Evolutionary conservation across 2,113 vertebrate species (phyloP).

Genomic region (Corythaixoides concolor): DNA sequence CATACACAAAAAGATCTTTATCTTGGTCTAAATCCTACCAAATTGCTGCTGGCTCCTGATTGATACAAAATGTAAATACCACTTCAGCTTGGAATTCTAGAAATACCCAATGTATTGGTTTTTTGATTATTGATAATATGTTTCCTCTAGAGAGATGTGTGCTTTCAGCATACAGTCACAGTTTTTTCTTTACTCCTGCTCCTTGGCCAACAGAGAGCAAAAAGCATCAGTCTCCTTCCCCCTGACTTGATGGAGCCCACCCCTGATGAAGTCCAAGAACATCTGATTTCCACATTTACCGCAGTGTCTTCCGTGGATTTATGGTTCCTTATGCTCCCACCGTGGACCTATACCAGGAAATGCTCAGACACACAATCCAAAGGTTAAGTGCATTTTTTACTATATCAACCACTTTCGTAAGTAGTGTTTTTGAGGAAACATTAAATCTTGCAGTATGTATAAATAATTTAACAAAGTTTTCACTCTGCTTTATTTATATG

Average conservation of each 20-base stretch:
- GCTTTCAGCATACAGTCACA: neutral
- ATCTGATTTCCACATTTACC: neutral
- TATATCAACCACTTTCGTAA: neutral
- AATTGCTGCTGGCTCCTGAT: conserved; percentile 16
- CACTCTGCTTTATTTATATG: conserved; percentile 30
- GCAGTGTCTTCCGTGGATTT: neutral
- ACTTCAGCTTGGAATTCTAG: conserved; percentile 15
- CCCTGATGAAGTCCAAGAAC: neutral
- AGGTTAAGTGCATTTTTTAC: conserved; percentile 45
- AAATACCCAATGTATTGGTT: neutral
- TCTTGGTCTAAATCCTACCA: conserved; percentile 23
- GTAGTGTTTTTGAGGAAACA: conserved; percentile 20
- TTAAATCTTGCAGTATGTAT: neutral
- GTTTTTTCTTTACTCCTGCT: neutral
- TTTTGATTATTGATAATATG: neutral
- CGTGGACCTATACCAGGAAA: conserved; percentile 5
- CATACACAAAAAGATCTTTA: conserved; percentile 3
- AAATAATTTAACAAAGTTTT: conserved; percentile 39
- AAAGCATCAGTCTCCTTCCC: neutral
- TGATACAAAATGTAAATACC: conserved; percentile 11
- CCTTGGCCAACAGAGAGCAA: neutral
- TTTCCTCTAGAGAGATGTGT: neutral
- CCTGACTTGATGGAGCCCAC: neutral
- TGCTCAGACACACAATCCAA: neutral
- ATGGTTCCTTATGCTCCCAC: neutral